Evolutionary conservation across 2,113 vertebrate species (phyloP).

Genomic region (Anguilla rostrata): DNA sequence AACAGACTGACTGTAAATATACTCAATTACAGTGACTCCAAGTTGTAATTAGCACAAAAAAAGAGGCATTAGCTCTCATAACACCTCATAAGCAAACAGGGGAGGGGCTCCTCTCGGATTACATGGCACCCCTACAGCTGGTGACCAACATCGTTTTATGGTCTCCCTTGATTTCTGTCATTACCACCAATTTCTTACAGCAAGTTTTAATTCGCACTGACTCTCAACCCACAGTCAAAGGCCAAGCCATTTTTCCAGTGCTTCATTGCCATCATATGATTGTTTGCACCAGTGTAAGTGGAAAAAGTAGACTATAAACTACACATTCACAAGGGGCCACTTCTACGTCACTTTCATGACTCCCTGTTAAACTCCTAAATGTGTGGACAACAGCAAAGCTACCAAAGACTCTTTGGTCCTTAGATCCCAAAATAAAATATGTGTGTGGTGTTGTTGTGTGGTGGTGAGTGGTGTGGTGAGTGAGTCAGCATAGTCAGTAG

Average conservation of each 20-base stretch:
- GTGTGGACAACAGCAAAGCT: too few relatives aligned
- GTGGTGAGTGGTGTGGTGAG: background rate
- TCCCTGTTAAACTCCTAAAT: too few relatives aligned
- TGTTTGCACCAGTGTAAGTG: background rate
- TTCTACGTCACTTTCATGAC: too few relatives aligned
- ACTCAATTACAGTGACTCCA: background rate
- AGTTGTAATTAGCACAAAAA: conserved; percentile 1
- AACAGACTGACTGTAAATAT: conserved; percentile 9
- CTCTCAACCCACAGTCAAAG: background rate
- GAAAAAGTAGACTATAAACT: background rate
- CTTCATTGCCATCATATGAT: background rate
- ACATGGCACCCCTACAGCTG: background rate
- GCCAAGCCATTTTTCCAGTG: background rate
- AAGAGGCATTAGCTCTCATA: background rate
- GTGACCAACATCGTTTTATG: background rate
- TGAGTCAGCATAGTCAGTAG: too few relatives aligned
- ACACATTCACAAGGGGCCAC: background rate
- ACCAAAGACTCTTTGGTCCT: background rate
- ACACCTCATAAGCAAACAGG: conserved; percentile 11
- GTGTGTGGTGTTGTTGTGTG: conserved; percentile 11
- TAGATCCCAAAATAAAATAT: conserved; percentile 7
- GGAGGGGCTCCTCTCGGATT: background rate
- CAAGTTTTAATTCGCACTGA: background rate
- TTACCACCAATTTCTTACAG: conserved; percentile 13
- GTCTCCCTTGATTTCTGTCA: conserved; percentile 6